Conservation (phyloP, 1,140 invertebrate species). For the Asobara japonica region DNA sequence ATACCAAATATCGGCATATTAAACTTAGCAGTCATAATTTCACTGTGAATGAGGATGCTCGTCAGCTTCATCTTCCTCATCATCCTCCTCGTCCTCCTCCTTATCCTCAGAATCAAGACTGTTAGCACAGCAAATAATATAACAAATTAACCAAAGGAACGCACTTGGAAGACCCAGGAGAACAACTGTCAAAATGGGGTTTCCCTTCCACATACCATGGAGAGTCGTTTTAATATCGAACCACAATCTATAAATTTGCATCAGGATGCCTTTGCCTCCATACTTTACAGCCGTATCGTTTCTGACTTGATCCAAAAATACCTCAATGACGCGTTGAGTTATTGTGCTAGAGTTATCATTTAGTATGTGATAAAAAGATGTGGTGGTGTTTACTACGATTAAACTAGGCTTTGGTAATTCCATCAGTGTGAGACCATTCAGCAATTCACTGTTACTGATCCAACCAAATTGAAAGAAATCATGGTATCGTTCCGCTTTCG, state of each 20-base stretch:
- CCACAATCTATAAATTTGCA: slow-evolving; percentile 78
- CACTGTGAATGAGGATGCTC: neutral
- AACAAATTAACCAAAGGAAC: slow-evolving; percentile 92
- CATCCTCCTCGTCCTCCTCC: slow-evolving; percentile 79
- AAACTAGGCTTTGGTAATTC: slow-evolving; percentile 84
- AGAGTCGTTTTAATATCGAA: slow-evolving; percentile 81
- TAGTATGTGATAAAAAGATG: slow-evolving; percentile 89
- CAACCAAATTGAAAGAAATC: slow-evolving; percentile 93
- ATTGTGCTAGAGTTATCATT: slow-evolving; percentile 83
- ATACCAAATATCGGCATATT: neutral
- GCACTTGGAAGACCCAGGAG: slow-evolving; percentile 89
- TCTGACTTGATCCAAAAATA: slow-evolving; percentile 80
- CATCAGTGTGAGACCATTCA: slow-evolving; percentile 91
- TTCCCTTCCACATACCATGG: slow-evolving; percentile 87
- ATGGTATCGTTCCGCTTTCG: slow-evolving; percentile 81
- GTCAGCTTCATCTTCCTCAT: neutral
- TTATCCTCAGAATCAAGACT: slow-evolving; percentile 91
- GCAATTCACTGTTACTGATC: slow-evolving; percentile 85
- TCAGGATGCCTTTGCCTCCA: slow-evolving; percentile 81
- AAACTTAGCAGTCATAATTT: neutral
- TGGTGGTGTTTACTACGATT: slow-evolving; percentile 89
- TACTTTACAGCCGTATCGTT: slow-evolving; percentile 80
- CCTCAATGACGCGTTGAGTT: slow-evolving; percentile 81
- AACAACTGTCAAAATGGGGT: slow-evolving; percentile 87
- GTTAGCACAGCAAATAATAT: slow-evolving; percentile 93